A percentile compares a stretch with the other conserved stretches of the same genome.
Evolutionary conservation across 2,113 vertebrate species (phyloP).

Genomic region (Triplophysa tibetana): DNA sequence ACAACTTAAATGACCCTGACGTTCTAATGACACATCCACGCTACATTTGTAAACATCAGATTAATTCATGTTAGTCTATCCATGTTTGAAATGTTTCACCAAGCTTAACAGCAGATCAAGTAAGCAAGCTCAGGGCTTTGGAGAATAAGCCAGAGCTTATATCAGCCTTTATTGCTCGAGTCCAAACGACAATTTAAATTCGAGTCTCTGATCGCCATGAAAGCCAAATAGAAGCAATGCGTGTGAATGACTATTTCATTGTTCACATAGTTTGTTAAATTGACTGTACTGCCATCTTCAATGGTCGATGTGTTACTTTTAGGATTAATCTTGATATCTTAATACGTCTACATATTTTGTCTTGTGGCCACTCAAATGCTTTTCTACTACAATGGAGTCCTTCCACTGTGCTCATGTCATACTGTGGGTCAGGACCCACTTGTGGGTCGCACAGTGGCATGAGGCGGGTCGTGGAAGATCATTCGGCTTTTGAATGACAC

Average conservation of each 20-base stretch:
- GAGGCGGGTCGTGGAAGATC: too few species aligned
- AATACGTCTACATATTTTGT: background rate
- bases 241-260: background rate
- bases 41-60: constrained; percentile 25
- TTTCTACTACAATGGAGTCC: background rate
- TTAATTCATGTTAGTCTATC: constrained; percentile 31
- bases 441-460: too few species aligned
- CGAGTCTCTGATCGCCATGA: background rate
- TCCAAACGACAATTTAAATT: background rate
- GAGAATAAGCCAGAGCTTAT: constrained; percentile 18
- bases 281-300: background rate
- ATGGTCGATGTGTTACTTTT: background rate
- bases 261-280: background rate
- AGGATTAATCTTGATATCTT: background rate
- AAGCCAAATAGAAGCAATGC: background rate
- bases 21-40: constrained; percentile 54
- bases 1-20: constrained; percentile 16
- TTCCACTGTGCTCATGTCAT: background rate
- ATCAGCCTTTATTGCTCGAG: background rate
- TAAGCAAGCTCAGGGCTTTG: constrained; percentile 8
- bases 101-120: constrained; percentile 19
- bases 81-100: constrained; percentile 17
- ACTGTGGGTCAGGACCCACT: too few species aligned
- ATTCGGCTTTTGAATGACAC: too few species aligned
- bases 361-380: background rate